phyloP scores from a whole-genome alignment of 2,888 invertebrate species.

The Gasteruption jaculator region DNA sequence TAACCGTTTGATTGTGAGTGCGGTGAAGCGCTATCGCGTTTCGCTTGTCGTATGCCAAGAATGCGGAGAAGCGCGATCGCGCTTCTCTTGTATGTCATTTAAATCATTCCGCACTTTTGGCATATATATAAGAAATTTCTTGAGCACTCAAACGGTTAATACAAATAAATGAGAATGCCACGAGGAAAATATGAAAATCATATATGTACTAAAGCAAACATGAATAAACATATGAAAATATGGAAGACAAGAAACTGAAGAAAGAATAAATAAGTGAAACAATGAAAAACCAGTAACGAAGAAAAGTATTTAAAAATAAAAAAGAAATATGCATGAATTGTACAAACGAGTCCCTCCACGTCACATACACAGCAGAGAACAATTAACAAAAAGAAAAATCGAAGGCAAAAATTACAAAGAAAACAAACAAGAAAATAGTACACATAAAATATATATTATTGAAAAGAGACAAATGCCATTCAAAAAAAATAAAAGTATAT shows the following conservation, averaged over 20 bases:
- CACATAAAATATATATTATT: conserved; percentile 31
- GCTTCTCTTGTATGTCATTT: no score
- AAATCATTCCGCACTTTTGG: no score
- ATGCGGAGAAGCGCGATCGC: no score
- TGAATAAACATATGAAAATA: no score
- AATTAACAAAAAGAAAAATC: conserved; percentile 11
- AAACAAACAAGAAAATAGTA: conserved; percentile 34
- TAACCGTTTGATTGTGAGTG: no score
- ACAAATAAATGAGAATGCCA: no score
- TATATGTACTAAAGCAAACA: no score
- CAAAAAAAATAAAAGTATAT: conserved; percentile 23
- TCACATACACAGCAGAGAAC: conserved; percentile 39
- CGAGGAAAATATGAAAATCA: no score
- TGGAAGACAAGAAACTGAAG: conserved; percentile 21
- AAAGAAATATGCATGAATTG: conserved; percentile 48
- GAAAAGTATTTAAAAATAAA: conserved; percentile 39
- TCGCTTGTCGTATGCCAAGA: no score
- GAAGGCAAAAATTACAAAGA: conserved; percentile 17
- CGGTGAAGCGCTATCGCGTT: no score
- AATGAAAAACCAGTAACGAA: conserved; percentile 40
- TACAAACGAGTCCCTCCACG: conserved; percentile 52
- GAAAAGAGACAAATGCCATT: conserved; percentile 26
- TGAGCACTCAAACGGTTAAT: no score
- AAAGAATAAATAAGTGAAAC: conserved; percentile 30
- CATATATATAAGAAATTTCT: no score